Percentiles rank a stretch among this genome's conserved stretches.
phyloP scores from a whole-genome alignment of 2,888 invertebrate genomes.

The Brachynemurus nebulosus region DNA sequence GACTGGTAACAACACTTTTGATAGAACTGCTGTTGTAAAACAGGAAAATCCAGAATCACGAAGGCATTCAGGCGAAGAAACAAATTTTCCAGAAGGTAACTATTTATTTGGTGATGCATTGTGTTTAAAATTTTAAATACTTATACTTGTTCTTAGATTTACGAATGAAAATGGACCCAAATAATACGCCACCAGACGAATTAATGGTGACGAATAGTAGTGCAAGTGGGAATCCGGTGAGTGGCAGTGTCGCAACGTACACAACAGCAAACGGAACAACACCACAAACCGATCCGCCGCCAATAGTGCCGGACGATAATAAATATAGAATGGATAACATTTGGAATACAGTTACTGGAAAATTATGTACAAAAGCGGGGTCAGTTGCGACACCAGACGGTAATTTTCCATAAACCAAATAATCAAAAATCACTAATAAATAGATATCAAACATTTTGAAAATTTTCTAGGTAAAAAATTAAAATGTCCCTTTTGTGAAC shows the following conservation, averaged over 20 bases:
- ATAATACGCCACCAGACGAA: constrained; percentile 24
- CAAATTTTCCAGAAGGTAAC: constrained; percentile 36
- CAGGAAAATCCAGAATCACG: constrained; percentile 10
- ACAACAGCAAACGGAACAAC: constrained; percentile 32
- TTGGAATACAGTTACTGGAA: constrained; percentile 43
- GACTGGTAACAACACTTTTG: constrained; percentile 31
- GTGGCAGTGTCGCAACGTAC: constrained; percentile 42
- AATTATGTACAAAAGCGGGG: constrained; percentile 46
- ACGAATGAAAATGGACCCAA: constrained; percentile 56
- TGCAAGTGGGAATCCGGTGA: constrained; percentile 32
- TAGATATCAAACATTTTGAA: not conserved
- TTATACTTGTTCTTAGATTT: constrained; percentile 42
- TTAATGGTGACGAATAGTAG: constrained; percentile 30
- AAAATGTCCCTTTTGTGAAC: constrained; percentile 85
- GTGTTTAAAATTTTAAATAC: too few relatives aligned
- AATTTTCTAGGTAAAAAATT: constrained; percentile 66
- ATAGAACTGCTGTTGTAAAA: constrained; percentile 29
- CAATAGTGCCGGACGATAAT: constrained; percentile 38
- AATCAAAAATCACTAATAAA: not conserved
- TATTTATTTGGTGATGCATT: too few relatives aligned
- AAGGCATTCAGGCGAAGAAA: constrained; percentile 7
- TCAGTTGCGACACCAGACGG: constrained; percentile 77
- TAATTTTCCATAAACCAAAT: constrained; percentile 29
- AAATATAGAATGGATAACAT: too few relatives aligned
- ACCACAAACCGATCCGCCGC: constrained; percentile 36